phyloP scores from a whole-genome alignment of 2,888 invertebrate species.

The Rhogogaster chlorosoma region DNA sequence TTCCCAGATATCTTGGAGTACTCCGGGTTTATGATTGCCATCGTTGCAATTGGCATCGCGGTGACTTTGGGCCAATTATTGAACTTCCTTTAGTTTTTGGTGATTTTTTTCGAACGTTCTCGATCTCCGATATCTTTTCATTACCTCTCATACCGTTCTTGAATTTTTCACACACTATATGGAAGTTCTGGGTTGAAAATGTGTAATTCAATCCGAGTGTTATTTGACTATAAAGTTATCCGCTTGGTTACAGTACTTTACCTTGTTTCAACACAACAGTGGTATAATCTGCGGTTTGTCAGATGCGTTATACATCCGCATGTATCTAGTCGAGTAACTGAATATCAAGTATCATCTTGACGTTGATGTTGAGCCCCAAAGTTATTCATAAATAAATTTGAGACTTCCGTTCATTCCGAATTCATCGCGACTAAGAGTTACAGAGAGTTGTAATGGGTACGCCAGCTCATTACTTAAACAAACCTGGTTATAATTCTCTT shows the following conservation, averaged over 20 bases:
- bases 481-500: background rate
- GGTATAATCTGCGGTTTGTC: conserved; percentile 14
- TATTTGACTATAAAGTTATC: conserved; percentile 22
- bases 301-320: background rate
- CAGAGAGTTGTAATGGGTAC: background rate
- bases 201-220: conserved; percentile 14
- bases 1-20: background rate
- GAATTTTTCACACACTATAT: background rate
- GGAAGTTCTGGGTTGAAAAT: background rate
- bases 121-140: background rate
- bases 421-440: background rate
- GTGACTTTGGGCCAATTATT: background rate
- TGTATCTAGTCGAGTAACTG: background rate
- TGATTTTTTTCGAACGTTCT: background rate
- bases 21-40: background rate
- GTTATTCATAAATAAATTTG: background rate
- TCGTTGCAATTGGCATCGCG: background rate
- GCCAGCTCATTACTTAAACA: conserved; percentile 14
- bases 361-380: background rate
- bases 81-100: background rate
- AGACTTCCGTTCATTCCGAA: conserved; percentile 28
- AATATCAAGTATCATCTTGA: conserved; percentile 34
- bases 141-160: background rate
- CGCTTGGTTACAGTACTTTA: background rate
- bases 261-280: background rate